Percentiles rank a stretch among this genome's conserved stretches.
Conservation (phyloP, 2,113 vertebrate species). For the Tonatia bakeri region DNA sequence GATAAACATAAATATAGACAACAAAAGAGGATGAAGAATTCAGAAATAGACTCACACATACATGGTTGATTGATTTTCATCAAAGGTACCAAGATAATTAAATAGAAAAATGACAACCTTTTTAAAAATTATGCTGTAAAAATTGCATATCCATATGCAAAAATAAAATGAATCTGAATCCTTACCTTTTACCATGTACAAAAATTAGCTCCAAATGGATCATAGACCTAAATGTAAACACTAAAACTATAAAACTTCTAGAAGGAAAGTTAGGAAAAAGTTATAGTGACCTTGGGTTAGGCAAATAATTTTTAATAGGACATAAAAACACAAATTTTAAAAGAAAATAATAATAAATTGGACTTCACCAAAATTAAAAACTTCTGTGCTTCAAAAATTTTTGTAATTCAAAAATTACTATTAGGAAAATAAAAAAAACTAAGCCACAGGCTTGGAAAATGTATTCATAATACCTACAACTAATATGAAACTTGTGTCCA, state of each 20-base stretch:
- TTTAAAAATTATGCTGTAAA: background rate
- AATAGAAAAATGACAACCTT: background rate
- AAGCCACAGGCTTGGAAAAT: background rate
- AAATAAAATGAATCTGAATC: conserved; percentile 35
- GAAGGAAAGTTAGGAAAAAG: background rate
- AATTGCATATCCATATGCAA: background rate
- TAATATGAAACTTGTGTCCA: background rate
- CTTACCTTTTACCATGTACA: background rate
- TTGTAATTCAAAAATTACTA: background rate
- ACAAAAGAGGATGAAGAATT: background rate
- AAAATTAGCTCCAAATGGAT: background rate
- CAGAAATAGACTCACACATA: background rate
- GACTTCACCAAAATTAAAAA: background rate
- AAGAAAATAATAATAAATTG: background rate
- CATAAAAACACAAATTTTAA: background rate
- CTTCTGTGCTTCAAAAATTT: background rate
- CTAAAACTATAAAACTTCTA: conserved; percentile 10
- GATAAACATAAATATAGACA: background rate
- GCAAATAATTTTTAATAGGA: background rate
- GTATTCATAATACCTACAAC: background rate
- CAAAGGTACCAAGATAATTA: background rate
- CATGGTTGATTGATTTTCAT: background rate
- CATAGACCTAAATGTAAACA: background rate
- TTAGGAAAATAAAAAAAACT: background rate
- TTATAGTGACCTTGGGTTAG: background rate